Base-by-base conservation (phyloP, 2,888 invertebrate genomes). In the Volucella inflata region DNA sequence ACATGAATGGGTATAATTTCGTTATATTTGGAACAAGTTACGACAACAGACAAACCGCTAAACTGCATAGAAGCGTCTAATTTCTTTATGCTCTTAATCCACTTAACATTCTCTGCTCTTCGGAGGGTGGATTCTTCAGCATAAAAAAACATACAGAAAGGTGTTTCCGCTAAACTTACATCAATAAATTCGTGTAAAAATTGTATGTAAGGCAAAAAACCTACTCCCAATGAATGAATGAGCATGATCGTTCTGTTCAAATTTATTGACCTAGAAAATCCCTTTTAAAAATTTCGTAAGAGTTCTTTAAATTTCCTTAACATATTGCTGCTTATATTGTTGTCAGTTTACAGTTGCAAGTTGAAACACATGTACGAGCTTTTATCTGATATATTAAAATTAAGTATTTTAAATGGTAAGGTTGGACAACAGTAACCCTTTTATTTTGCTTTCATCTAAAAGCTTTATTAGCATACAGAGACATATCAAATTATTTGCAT, bases 401-500 rank as follows among this genome's bases (percentile, higher is more conserved):
- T 21, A 21, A 21, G 21, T 2, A 21, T 6, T 4, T 30, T n/a
- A n/a, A n/a, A 30, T 30, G 4, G 6, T 30, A 30, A 30, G n/a
- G n/a, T 30, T 30, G 30, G 30, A 30, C 6, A 6, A 30, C 30
- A 21, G 2, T 2, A 21, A 21, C 21, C n/a, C n/a, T n/a, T n/a
- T n/a, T n/a, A n/a, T n/a, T n/a, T n/a, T n/a, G n/a, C n/a, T n/a
- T n/a, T n/a, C n/a, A n/a, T n/a, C n/a, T 40, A 16, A 9, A 40
- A 57, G 11, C 16, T 16, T 38, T 38, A 12, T 57, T 14, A 14
- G 38, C 6, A 4, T 12, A 14, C n/a, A 14, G 48, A 17, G 42
- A 21, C 40, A 59, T 59, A 11, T 21, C 40, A 40, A 59, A 30
- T 42, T 12, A 59, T 59, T 59, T 59, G 59, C 59, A 59, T 59